Base-by-base conservation (phyloP, 2,888 invertebrate genomes). In the Lepetodrilus schrolli region DNA sequence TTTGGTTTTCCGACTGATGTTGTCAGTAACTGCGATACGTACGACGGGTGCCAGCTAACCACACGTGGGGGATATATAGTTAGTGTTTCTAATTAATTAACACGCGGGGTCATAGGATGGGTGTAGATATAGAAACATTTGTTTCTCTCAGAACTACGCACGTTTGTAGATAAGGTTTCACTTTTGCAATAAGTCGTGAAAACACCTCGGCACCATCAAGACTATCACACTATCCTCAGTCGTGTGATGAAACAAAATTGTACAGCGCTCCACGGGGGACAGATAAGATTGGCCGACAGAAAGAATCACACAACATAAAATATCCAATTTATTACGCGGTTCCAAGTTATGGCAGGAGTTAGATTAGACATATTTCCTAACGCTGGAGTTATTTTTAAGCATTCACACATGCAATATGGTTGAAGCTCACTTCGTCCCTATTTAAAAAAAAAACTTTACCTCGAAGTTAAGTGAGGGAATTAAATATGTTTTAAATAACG, bases 81-180 rank as follows among this genome's bases (percentile, higher is more conserved):
- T n/a, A n/a, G n/a, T n/a, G n/a, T n/a, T n/a, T n/a, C 34, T 58
- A 58, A 58, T 58, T 58, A 58, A 58, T 58, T 58, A 51, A 58
- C 51, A 30, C 34, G 23, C 17, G 30, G 34, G 17, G 17, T 26
- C 30, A 30, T 13, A 30, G 34, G 58, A 58, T 58, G 21, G 20
- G 58, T 30, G 58, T 30, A 58, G 58, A 58, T 58, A 30, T 23
- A 30, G 58, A 58, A 58, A 58, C 58, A 58, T 58, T 58, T 58
- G 58, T 58, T 58, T 58, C 58, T 58, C 34, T 58, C 34, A 34
- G 58, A 58, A 30, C 58, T 58, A 58, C 30, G 58, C 58, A 58
- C 30, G 58, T 30, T 58, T 30, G 4, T 58, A 58, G 58, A 58
- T 58, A 30, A 34, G 2, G 58, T 58, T 58, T 58, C 58, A 43